A percentile compares a stretch with the other conserved stretches of the same genome.
phyloP scores from a whole-genome alignment of 2,113 vertebrate genomes.

The Suricata suricatta region DNA sequence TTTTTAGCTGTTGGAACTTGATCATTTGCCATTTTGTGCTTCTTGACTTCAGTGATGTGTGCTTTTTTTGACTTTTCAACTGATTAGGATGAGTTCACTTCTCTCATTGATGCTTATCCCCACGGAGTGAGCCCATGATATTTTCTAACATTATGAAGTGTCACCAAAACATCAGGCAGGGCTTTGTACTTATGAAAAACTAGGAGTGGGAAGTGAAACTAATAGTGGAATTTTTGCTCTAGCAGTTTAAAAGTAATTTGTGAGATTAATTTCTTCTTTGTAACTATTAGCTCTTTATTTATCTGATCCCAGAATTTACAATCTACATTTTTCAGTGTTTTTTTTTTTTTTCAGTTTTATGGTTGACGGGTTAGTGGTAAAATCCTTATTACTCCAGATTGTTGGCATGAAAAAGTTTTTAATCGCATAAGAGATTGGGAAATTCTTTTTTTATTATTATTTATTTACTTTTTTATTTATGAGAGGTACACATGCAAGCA shows the following conservation, averaged over 20 bases:
- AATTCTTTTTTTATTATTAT: not conserved
- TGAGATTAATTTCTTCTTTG: not conserved
- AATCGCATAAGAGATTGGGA: not conserved
- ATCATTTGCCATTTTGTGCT: slow-evolving; percentile 38
- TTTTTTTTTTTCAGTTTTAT: not conserved
- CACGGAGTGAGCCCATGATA: not conserved
- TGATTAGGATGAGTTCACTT: not conserved
- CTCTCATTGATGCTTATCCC: not conserved
- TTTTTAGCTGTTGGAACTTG: slow-evolving; percentile 47
- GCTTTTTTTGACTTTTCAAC: not conserved
- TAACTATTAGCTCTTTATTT: not conserved
- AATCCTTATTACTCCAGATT: not conserved
- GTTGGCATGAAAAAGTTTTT: not conserved
- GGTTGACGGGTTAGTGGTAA: not conserved
- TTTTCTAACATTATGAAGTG: not conserved
- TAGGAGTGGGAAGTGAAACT: not conserved
- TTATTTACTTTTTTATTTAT: no score
- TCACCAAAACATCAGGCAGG: not conserved
- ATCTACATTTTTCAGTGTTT: not conserved
- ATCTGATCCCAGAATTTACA: not conserved
- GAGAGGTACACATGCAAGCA: no score
- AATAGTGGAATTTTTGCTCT: not conserved
- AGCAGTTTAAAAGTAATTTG: not conserved
- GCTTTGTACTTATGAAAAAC: not conserved
- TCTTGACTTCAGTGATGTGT: slow-evolving; percentile 19